Evolutionary conservation across 2,113 vertebrate species (phyloP).

Genomic region (Peromyscus maniculatus): DNA sequence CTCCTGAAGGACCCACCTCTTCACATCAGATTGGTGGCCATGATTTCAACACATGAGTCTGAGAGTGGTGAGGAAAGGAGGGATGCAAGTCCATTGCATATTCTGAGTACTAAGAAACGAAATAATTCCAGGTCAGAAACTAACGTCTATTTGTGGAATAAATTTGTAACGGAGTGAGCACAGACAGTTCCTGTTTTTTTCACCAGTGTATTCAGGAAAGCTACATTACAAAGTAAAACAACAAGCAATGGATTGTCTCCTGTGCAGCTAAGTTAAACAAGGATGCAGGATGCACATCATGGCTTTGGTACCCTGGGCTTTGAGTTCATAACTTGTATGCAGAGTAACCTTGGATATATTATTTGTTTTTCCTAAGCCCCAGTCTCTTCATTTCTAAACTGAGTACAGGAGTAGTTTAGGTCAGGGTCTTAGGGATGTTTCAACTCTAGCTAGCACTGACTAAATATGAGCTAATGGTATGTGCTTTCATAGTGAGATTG

Average conservation of each 20-base stretch:
- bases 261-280: not conserved
- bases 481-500: not conserved
- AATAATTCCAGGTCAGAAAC: not conserved
- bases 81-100: not conserved
- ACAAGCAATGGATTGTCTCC: not conserved
- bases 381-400: slow-evolving; percentile 29
- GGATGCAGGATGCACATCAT: not conserved
- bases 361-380: not conserved
- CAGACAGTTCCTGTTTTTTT: not conserved
- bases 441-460: not conserved
- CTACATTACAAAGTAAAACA: not conserved
- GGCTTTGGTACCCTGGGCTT: not conserved
- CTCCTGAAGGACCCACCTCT: not conserved
- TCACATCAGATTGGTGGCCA: not conserved
- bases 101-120: not conserved
- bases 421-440: not conserved
- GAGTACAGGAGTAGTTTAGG: not conserved
- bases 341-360: not conserved
- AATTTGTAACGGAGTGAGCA: not conserved
- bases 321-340: not conserved
- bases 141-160: slow-evolving; percentile 26
- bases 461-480: slow-evolving; percentile 3
- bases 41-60: not conserved
- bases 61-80: not conserved
- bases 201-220: not conserved